Percentiles rank a stretch among this genome's conserved stretches.
Evolutionary conservation across 2,797 vertebrate genomes (phyloP).

Genomic region (Peromyscus nudipes): DNA sequence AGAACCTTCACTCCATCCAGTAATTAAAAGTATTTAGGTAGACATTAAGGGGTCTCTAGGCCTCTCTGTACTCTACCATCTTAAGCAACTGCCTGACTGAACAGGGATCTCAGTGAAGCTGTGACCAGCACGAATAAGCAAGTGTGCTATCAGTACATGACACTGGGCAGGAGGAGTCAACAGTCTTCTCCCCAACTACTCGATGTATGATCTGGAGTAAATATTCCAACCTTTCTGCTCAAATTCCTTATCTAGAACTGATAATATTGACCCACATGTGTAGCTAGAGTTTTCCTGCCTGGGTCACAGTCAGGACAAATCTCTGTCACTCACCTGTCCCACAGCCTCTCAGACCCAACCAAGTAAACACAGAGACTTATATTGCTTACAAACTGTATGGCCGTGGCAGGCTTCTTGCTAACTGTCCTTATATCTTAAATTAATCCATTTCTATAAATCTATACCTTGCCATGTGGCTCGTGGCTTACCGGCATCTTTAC

Average conservation of each 20-base stretch:
- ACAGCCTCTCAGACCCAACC: too few relatives aligned
- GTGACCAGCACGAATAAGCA: neutral
- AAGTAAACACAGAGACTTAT: too few relatives aligned
- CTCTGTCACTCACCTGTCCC: too few relatives aligned
- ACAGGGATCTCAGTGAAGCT: neutral
- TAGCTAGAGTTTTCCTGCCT: too few relatives aligned
- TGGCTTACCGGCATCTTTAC: too few relatives aligned
- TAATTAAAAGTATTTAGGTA: constrained; percentile 4
- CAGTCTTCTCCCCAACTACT: neutral
- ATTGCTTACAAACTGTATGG: too few relatives aligned
- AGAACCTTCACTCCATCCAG: neutral
- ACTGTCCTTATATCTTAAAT: too few relatives aligned
- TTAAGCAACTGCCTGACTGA: neutral
- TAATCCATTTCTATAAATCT: too few relatives aligned
- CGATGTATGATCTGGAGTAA: neutral
- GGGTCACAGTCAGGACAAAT: too few relatives aligned
- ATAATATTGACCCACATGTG: neutral
- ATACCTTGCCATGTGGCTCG: too few relatives aligned
- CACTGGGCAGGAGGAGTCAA: neutral
- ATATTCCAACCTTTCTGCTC: neutral
- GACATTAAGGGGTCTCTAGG: neutral
- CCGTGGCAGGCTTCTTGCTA: too few relatives aligned
- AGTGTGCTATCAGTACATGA: neutral
- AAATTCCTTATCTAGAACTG: neutral
- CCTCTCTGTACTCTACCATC: neutral